Conservation (phyloP, 1,140 invertebrate species). For the Philaenus spumarius region DNA sequence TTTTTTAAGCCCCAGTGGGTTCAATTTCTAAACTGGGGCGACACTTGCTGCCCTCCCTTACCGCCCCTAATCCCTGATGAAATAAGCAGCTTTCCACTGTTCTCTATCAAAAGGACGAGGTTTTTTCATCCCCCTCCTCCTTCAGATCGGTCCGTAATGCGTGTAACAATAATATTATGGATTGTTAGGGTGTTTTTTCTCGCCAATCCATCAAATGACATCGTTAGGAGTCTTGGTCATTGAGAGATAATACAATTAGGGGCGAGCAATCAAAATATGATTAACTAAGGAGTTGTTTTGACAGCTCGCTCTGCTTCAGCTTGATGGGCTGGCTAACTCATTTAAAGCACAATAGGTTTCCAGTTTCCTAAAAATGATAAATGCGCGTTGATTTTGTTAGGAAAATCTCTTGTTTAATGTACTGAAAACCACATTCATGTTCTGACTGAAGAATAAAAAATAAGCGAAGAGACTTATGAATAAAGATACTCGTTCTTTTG, state of each 20-base stretch:
- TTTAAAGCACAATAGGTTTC: too few relatives aligned
- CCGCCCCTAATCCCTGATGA: conserved; percentile 2
- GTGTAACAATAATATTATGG: conserved; percentile 12
- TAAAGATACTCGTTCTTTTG: too few relatives aligned
- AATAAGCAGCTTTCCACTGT: conserved; percentile 9
- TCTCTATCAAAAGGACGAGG: conserved; percentile 1
- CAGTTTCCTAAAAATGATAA: too few relatives aligned
- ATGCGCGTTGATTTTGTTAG: too few relatives aligned
- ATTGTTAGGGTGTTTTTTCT: conserved; percentile 1
- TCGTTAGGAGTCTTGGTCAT: not conserved
- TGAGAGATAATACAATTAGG: not conserved
- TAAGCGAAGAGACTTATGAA: too few relatives aligned
- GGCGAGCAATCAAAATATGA: conserved; percentile 3
- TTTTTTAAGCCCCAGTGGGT: too few relatives aligned
- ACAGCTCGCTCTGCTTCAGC: not conserved
- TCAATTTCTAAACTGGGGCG: not conserved
- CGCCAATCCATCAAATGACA: conserved; percentile 2
- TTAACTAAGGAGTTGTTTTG: conserved; percentile 7
- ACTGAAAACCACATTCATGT: too few relatives aligned
- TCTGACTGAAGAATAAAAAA: too few relatives aligned
- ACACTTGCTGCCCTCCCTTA: not conserved
- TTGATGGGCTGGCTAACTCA: not conserved
- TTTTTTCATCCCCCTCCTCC: not conserved
- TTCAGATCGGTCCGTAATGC: not conserved
- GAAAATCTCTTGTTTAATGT: too few relatives aligned